phyloP scores from a whole-genome alignment of 1,140 invertebrate genomes.

The Lepidotrigona ventralis region DNA sequence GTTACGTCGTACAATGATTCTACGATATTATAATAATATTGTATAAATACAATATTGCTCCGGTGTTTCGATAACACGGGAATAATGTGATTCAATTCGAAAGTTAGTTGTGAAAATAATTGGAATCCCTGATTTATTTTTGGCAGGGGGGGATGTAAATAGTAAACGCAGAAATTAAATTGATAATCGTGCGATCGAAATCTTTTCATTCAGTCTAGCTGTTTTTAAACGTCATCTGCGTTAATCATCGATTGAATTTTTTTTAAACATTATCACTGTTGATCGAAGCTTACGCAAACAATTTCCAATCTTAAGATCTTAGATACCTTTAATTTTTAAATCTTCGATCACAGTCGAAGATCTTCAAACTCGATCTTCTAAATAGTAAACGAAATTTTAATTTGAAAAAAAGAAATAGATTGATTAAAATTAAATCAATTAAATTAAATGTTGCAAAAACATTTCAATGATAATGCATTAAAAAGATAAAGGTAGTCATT shows the following conservation, averaged over 20 bases:
- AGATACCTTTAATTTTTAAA: neutral
- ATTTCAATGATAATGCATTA: neutral
- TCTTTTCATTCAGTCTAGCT: too few relatives aligned
- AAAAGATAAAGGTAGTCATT: neutral
- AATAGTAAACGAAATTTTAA: neutral
- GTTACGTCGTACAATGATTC: neutral
- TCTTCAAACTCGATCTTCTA: neutral
- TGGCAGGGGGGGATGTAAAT: too few relatives aligned
- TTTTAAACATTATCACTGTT: neutral
- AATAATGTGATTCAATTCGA: conserved; percentile 1
- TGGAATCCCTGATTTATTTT: neutral
- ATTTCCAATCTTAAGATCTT: neutral
- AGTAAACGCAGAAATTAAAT: neutral
- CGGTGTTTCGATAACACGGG: conserved; percentile 6
- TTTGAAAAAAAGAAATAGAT: neutral
- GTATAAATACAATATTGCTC: conserved; percentile 36
- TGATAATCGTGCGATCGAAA: neutral
- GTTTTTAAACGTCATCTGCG: too few relatives aligned
- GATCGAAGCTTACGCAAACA: neutral
- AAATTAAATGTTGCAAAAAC: neutral
- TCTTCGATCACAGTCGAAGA: neutral
- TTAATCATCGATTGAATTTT: too few relatives aligned
- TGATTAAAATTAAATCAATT: neutral
- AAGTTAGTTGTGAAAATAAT: neutral
- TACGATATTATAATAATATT: conserved; percentile 16